Evolutionary conservation across 2,888 invertebrate genomes (phyloP).

Genomic region (Cyaniris semiargus): DNA sequence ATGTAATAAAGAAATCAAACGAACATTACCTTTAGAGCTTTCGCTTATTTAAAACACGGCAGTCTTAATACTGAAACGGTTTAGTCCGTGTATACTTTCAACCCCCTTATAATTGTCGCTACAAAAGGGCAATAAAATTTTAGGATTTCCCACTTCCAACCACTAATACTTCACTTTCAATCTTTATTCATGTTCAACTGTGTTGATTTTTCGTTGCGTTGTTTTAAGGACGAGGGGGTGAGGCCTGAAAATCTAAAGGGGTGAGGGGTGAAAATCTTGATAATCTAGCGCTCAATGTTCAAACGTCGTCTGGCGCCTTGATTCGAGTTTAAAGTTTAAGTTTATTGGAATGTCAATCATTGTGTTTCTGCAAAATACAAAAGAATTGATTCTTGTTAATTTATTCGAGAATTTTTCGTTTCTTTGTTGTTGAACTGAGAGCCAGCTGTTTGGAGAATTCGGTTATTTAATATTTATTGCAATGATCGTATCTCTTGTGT

Average conservation of each 20-base stretch:
- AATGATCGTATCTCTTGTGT: conserved; percentile 1
- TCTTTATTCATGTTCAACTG: too few relatives aligned
- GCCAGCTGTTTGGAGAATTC: not conserved
- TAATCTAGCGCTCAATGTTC: not conserved
- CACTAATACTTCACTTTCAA: too few relatives aligned
- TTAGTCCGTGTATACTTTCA: too few relatives aligned
- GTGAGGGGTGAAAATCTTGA: not conserved
- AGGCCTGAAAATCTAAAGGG: too few relatives aligned
- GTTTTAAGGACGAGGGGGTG: too few relatives aligned
- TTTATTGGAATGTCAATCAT: not conserved
- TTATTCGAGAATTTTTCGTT: not conserved
- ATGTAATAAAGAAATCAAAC: conserved; percentile 7
- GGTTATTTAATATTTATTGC: conserved; percentile 13
- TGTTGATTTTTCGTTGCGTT: too few relatives aligned
- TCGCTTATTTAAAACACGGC: not conserved
- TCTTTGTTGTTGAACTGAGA: conserved; percentile 12
- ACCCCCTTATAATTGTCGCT: too few relatives aligned
- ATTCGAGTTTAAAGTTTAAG: not conserved
- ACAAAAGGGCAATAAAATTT: too few relatives aligned
- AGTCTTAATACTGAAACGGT: not conserved
- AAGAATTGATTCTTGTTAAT: conserved; percentile 4
- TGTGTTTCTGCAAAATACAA: not conserved
- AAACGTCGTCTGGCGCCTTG: not conserved
- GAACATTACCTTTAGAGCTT: not conserved
- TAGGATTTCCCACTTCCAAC: too few relatives aligned